These are phyloP conservation scores for Drosophila nr. fundita DNA, from an alignment of 2,888 invertebrate species.

Conservation along the genomic window DNA sequence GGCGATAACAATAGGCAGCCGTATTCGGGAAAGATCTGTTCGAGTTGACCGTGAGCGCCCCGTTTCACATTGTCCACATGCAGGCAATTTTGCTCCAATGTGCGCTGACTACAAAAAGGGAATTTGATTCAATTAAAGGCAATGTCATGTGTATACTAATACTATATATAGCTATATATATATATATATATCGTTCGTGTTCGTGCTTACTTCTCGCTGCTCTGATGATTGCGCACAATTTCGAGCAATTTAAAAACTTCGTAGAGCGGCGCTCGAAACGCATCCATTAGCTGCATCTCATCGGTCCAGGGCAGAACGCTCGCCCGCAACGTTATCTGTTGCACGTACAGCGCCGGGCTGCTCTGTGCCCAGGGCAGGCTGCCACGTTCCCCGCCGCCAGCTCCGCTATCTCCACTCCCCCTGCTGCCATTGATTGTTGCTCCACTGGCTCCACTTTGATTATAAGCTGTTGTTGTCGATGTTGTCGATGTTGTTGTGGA, in stretches of 20 bases:
- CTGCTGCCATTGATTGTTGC: conserved; percentile 40
- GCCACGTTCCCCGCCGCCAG: conserved; percentile 24
- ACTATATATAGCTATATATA: conserved; percentile 9
- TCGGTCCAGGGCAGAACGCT: conserved; percentile 95
- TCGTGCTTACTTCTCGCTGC: conserved; percentile 80
- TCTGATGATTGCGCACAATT: conserved; percentile 91
- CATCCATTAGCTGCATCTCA: conserved; percentile 93
- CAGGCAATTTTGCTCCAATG: conserved; percentile 92
- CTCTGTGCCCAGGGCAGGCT: conserved; percentile 87
- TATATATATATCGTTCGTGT: conserved; percentile 26
- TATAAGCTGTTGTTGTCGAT: conserved; percentile 21
- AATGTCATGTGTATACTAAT: conserved; percentile 45
- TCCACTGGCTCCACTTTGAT: conserved; percentile 44
- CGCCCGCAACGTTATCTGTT: conserved; percentile 90
- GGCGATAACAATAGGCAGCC: conserved; percentile 96
- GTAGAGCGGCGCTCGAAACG: conserved; percentile 95
- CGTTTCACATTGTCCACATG: conserved; percentile 93
- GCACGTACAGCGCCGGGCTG: conserved; percentile 88
- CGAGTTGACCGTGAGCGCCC: conserved; percentile 85
- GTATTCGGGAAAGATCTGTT: conserved; percentile 93
- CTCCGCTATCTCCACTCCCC: conserved; percentile 12
- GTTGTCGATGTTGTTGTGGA: conserved; percentile 15
- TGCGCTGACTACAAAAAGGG: conserved; percentile 87
- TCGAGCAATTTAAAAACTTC: conserved; percentile 95
- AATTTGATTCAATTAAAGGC: conserved; percentile 63